Evolutionary conservation across 2,113 vertebrate genomes (phyloP).

Genomic region (Prunella himalayana): DNA sequence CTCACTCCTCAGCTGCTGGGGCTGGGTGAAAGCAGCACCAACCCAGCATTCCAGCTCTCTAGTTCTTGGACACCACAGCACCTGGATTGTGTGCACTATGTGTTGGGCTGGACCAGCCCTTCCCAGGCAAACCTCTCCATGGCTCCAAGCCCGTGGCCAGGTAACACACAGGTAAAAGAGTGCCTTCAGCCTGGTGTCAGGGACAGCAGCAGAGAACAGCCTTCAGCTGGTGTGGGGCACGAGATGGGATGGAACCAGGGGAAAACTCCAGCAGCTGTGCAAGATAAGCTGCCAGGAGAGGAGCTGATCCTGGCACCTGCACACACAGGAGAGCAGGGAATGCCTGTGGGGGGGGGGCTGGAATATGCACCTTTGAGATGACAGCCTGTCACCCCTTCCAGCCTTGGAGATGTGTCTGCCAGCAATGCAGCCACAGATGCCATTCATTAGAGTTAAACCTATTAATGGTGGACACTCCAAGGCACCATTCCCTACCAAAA

Average conservation of each 20-base stretch:
- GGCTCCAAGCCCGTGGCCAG: neutral
- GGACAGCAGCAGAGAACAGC: neutral
- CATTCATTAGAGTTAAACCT: neutral
- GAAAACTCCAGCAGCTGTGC: neutral
- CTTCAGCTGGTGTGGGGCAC: rapidly evolving
- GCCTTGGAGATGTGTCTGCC: neutral
- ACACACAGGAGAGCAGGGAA: neutral
- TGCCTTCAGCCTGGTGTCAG: neutral
- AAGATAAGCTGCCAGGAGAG: neutral
- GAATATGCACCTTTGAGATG: neutral
- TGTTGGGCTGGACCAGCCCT: neutral
- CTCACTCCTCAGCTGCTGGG: neutral
- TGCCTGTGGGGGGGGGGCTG: neutral
- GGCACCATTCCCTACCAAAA: neutral
- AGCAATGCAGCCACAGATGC: neutral
- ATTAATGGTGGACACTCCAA: neutral
- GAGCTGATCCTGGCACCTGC: neutral
- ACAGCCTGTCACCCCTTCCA: neutral
- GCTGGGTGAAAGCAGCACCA: rapidly evolving
- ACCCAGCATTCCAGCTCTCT: neutral
- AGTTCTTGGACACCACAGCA: neutral
- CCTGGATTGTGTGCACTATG: rapidly evolving
- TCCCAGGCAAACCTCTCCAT: rapidly evolving
- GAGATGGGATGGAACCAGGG: neutral
- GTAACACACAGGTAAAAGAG: rapidly evolving